Percentiles rank a stretch among this genome's conserved stretches.
These are phyloP conservation scores for Trididemnum clinides DNA, from an alignment of 23 tunicate genomes.

Conservation along the genomic window DNA sequence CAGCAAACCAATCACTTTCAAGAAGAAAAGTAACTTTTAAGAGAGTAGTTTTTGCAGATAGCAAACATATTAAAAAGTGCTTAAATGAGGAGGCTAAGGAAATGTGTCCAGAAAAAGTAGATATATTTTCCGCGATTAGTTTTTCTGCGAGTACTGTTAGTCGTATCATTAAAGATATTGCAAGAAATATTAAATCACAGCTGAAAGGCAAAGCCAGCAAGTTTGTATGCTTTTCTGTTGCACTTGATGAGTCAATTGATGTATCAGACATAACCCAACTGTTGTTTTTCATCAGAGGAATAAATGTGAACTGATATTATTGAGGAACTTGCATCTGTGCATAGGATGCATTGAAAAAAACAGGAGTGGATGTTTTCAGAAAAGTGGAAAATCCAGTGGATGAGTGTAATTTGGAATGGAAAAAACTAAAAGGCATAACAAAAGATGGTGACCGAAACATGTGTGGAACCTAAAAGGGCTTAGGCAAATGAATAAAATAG, in stretches of 20 bases:
- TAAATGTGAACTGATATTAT: not conserved
- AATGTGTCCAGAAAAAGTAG: too few relatives aligned
- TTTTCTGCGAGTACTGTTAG: too few relatives aligned
- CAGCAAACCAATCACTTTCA: too few relatives aligned
- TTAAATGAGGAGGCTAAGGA: too few relatives aligned
- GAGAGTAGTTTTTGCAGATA: too few relatives aligned
- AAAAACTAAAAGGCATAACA: not conserved
- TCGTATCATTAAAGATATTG: too few relatives aligned
- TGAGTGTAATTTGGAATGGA: not conserved
- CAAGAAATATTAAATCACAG: too few relatives aligned
- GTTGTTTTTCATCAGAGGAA: not conserved
- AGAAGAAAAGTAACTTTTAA: too few relatives aligned
- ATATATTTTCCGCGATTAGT: too few relatives aligned
- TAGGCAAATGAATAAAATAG: not conserved
- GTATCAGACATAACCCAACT: not conserved
- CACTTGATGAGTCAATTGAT: constrained; percentile 1
- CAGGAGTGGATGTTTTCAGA: not conserved
- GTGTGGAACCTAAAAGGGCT: not conserved
- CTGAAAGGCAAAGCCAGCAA: not conserved
- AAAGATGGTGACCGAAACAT: not conserved
- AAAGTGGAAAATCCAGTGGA: not conserved
- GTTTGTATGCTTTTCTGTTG: not conserved
- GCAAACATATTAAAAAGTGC: too few relatives aligned
- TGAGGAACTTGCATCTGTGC: not conserved
- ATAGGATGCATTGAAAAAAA: not conserved